Percentiles rank a stretch among this genome's conserved stretches.
Evolutionary conservation across 2,113 vertebrate species (phyloP).

Genomic region (Bungarus multicinctus): DNA sequence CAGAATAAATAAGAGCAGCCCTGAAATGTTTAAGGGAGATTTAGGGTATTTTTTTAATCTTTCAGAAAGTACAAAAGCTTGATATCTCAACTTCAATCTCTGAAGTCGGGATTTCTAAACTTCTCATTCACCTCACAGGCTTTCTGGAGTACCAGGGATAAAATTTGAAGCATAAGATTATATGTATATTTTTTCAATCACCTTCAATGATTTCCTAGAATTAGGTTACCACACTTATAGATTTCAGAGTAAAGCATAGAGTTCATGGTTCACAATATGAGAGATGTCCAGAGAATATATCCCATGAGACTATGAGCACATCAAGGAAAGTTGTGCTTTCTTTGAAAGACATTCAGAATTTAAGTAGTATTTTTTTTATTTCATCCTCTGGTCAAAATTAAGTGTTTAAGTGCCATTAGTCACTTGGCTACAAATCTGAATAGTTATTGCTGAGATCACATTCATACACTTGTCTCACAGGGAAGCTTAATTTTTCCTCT

Average conservation of each 20-base stretch:
- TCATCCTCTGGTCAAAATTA: not conserved
- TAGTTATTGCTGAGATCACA: not conserved
- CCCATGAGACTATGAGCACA: not conserved
- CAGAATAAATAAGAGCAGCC: not conserved
- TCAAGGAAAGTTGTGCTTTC: not conserved
- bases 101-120: not conserved
- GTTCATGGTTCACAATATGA: not conserved
- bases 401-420: not conserved
- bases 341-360: not conserved
- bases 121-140: not conserved
- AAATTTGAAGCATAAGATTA: not conserved
- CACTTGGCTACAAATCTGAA: not conserved
- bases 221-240: not conserved
- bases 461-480: not conserved
- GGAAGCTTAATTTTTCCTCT: not conserved
- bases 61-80: not conserved
- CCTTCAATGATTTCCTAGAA: not conserved
- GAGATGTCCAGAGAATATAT: too few relatives aligned
- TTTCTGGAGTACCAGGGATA: not conserved
- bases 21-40: not conserved
- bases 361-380: not conserved
- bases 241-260: not conserved
- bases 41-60: too few relatives aligned
- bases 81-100: too few relatives aligned
- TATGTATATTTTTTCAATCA: not conserved